Conservation (phyloP, 2,888 invertebrate species). For the Lomographa bimaculata region DNA sequence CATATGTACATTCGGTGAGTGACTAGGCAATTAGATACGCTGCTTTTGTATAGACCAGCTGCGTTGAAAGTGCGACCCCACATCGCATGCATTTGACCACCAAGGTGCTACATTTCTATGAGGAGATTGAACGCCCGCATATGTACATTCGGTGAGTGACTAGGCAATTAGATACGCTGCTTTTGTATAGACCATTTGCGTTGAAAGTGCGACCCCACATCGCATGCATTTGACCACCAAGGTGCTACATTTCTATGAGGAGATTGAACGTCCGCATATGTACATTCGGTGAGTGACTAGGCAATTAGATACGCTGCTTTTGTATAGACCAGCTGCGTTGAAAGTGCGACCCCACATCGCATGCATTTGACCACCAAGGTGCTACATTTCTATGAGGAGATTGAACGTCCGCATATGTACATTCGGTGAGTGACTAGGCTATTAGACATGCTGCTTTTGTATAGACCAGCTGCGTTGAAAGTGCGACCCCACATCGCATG, state of each 20-base stretch:
- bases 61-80: slow-evolving; percentile 49
- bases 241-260: slow-evolving; percentile 92
- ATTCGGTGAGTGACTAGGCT: slow-evolving; percentile 93
- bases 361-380: slow-evolving; percentile 69
- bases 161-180: slow-evolving; percentile 92
- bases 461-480: slow-evolving; percentile 50
- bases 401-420: slow-evolving; percentile 97
- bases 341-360: slow-evolving; percentile 55
- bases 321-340: slow-evolving; percentile 71
- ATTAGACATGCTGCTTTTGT: slow-evolving; percentile 92
- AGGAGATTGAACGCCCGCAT: slow-evolving; percentile 95
- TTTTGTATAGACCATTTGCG: slow-evolving; percentile 82
- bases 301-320: slow-evolving; percentile 92
- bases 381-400: slow-evolving; percentile 95
- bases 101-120: slow-evolving; percentile 90
- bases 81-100: slow-evolving; percentile 69
- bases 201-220: slow-evolving; percentile 51
- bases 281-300: slow-evolving; percentile 94
- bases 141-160: slow-evolving; percentile 96
- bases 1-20: slow-evolving; percentile 98
- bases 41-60: slow-evolving; percentile 85
- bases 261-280: slow-evolving; percentile 96
- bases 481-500: slow-evolving; percentile 62
- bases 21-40: slow-evolving; percentile 90
- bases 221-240: slow-evolving; percentile 67